Percentiles rank a stretch among this genome's conserved stretches.
These are phyloP conservation scores for Zosterops japonicus DNA, from an alignment of 2,113 vertebrate genomes.

Conservation along the genomic window DNA sequence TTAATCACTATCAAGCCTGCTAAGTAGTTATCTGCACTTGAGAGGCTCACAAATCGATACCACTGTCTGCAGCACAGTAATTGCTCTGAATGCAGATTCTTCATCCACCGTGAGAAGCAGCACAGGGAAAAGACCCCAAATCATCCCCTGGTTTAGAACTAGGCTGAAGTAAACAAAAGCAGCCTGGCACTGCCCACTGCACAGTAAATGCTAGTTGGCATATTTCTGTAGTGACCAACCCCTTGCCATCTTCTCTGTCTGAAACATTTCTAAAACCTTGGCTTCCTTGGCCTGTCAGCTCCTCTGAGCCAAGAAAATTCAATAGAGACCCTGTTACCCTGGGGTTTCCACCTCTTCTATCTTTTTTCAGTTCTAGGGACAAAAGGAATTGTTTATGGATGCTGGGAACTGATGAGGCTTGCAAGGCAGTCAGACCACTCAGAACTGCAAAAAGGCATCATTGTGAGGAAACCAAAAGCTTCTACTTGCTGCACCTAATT, in stretches of 20 bases:
- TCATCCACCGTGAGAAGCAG: constrained; percentile 4
- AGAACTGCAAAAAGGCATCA: constrained; percentile 38
- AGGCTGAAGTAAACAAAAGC: constrained; percentile 14
- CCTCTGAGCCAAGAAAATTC: constrained; percentile 51
- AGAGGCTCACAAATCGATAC: constrained; percentile 29
- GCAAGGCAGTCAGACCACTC: constrained; percentile 34
- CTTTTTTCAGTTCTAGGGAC: constrained; percentile 37
- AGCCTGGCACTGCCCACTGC: not conserved
- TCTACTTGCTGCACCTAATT: constrained; percentile 18
- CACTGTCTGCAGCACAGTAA: not conserved
- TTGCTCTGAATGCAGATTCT: constrained; percentile 36
- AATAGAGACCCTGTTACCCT: constrained; percentile 52
- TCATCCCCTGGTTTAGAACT: constrained; percentile 9
- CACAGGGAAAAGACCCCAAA: not conserved
- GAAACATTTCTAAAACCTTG: constrained; percentile 57
- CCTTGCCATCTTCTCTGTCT: constrained; percentile 16
- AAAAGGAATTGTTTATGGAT: constrained; percentile 47
- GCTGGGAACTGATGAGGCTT: constrained; percentile 32
- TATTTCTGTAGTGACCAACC: constrained; percentile 17
- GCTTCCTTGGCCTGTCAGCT: constrained; percentile 31
- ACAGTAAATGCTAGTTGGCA: constrained; percentile 22
- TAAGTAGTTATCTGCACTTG: constrained; percentile 10
- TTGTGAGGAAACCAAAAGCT: constrained; percentile 23
- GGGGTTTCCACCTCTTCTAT: constrained; percentile 44
- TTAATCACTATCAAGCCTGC: constrained; percentile 33